A percentile compares a stretch with the other conserved stretches of the same genome.
Evolutionary conservation across 2,797 vertebrate species (phyloP).

Genomic region (Epinephelus malabaricus): DNA sequence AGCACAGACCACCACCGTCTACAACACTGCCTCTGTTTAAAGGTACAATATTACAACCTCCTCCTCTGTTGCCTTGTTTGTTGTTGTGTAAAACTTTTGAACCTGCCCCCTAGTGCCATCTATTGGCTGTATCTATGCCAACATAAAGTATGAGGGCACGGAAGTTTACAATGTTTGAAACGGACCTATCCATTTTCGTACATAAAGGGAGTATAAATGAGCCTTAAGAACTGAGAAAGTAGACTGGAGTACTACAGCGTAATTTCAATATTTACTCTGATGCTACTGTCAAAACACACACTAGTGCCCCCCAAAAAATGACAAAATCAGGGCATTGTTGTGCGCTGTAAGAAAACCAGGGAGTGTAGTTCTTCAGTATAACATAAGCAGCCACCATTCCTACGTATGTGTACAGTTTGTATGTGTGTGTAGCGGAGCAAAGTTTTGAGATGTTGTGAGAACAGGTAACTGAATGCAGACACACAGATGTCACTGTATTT

Average conservation of each 20-base stretch:
- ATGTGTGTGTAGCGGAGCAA: constrained; percentile 4
- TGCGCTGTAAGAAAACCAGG: neutral
- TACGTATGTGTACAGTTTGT: constrained; percentile 14
- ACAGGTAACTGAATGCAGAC: constrained; percentile 5
- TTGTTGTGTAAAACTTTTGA: too few species aligned
- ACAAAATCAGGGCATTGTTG: neutral
- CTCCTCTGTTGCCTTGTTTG: too few species aligned
- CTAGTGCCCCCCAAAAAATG: neutral
- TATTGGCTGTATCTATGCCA: too few species aligned
- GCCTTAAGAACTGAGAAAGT: neutral
- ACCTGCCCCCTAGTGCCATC: too few species aligned
- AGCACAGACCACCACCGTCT: too few species aligned
- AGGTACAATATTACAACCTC: too few species aligned
- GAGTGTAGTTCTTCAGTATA: neutral
- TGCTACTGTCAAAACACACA: neutral
- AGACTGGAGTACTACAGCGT: neutral
- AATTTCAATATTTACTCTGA: neutral
- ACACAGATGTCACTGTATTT: constrained; percentile 8
- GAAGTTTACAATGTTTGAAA: too few species aligned
- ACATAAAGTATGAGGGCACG: too few species aligned
- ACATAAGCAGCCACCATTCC: constrained; percentile 13
- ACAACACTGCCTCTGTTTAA: too few species aligned
- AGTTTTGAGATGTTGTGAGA: constrained; percentile 14
- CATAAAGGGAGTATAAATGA: too few species aligned
- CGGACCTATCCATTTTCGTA: too few species aligned